A percentile compares a stretch with the other conserved stretches of the same genome.
phyloP scores from a whole-genome alignment of 2,888 invertebrate species.

The Mesoligia furuncula region DNA sequence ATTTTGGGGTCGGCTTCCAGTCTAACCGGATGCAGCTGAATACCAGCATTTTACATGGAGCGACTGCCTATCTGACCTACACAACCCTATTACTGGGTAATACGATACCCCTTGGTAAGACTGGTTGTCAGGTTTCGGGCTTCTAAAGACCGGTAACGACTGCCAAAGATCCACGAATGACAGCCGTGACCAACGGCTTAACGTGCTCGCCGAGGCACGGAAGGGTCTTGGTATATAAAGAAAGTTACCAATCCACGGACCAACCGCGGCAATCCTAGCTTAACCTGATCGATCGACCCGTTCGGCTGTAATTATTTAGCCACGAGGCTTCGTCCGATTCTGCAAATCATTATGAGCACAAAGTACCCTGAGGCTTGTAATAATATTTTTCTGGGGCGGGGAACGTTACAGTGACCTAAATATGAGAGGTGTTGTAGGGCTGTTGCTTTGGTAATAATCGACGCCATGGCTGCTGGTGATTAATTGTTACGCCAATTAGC shows the following conservation, averaged over 20 bases:
- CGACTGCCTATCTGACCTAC: too few species aligned
- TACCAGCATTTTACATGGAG: neutral
- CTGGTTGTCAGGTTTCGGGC: neutral
- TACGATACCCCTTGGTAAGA: neutral
- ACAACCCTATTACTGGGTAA: neutral
- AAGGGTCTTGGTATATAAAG: too few species aligned
- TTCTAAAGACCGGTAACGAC: neutral
- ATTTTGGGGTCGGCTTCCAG: neutral
- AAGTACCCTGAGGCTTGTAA: conserved; percentile 33
- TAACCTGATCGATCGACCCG: neutral
- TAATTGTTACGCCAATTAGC: conserved; percentile 63
- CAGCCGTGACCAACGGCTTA: too few species aligned
- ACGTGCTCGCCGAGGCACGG: too few species aligned
- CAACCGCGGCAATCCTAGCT: neutral
- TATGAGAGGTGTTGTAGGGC: conserved; percentile 36
- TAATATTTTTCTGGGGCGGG: conserved; percentile 36
- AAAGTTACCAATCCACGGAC: too few species aligned
- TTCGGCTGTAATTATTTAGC: neutral
- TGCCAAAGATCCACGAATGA: neutral
- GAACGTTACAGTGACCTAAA: conserved; percentile 56
- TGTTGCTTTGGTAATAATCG: conserved; percentile 51
- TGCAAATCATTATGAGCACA: conserved; percentile 20
- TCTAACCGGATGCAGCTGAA: neutral
- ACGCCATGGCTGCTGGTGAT: conserved; percentile 47
- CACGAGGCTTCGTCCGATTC: neutral